Conservation (phyloP, 2,797 vertebrate genomes). For the Crypturellus tataupa region DNA sequence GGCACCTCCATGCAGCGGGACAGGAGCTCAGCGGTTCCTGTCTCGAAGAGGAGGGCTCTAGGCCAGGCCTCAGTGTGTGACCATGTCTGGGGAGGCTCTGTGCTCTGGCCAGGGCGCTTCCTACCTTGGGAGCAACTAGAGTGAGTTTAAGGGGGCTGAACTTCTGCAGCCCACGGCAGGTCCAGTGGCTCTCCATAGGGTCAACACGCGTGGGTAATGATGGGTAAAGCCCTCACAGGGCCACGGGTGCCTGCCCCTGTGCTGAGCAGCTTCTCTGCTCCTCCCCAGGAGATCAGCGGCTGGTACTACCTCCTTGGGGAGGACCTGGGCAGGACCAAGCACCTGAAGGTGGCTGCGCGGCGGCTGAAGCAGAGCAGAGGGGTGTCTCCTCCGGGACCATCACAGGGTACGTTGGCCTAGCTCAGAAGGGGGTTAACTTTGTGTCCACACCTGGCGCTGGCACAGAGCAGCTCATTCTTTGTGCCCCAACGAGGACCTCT, state of each 20-base stretch:
- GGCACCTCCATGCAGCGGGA: not conserved
- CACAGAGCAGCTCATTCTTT: not conserved
- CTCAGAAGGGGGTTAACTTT: not conserved
- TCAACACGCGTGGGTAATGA: not conserved
- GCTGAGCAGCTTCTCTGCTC: not conserved
- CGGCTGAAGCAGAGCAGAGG: conserved; percentile 72
- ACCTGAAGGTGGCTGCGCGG: conserved; percentile 87
- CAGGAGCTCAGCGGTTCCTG: not conserved
- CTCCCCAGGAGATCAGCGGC: conserved; percentile 84
- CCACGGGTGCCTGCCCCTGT: not conserved
- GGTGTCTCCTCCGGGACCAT: not conserved
- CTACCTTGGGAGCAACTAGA: not conserved
- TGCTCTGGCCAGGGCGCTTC: not conserved
- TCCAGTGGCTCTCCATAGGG: not conserved
- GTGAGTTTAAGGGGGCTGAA: not conserved
- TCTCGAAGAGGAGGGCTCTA: not conserved
- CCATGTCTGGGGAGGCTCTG: not conserved
- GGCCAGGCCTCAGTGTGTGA: not conserved
- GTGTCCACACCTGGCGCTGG: not conserved
- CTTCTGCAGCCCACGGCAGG: not conserved
- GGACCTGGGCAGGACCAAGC: conserved; percentile 88
- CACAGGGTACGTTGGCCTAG: not conserved
- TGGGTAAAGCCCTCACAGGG: not conserved
- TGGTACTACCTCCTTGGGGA: conserved; percentile 92
- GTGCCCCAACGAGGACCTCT: fast-evolving